phyloP scores from a whole-genome alignment of 2,888 invertebrate genomes.

The Ferdinandea cuprea region DNA sequence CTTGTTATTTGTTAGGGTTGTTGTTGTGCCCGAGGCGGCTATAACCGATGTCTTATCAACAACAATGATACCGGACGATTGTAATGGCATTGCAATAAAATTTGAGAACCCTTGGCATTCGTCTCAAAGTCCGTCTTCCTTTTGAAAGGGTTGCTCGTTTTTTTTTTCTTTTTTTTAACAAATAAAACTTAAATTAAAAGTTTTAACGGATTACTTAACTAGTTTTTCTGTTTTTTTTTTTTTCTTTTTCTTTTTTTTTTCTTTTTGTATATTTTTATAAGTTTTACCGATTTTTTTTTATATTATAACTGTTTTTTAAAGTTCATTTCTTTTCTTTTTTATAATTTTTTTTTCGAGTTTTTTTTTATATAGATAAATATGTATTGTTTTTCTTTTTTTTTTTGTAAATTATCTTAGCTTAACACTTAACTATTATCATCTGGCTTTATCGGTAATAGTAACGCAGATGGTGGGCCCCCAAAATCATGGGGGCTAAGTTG shows the following conservation, averaged over 20 bases:
- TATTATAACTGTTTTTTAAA: slow-evolving; percentile 53
- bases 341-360: slow-evolving; percentile 23
- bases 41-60: slow-evolving; percentile 78
- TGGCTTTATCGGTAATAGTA: slow-evolving; percentile 73
- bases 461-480: slow-evolving; percentile 81
- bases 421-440: slow-evolving; percentile 79
- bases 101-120: slow-evolving; percentile 44
- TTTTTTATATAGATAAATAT: slow-evolving; percentile 23
- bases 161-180: no score
- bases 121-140: slow-evolving; percentile 14
- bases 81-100: slow-evolving; percentile 78
- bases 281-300: slow-evolving; percentile 52
- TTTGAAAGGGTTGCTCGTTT: neutral
- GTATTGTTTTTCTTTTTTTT: slow-evolving; percentile 30
- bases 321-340: slow-evolving; percentile 61
- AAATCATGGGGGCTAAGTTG: slow-evolving; percentile 82
- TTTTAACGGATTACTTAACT: slow-evolving; percentile 5
- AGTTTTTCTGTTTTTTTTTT: slow-evolving; percentile 28
- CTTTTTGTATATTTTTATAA: slow-evolving; percentile 33
- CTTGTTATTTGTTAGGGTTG: slow-evolving; percentile 70
- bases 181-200: slow-evolving; percentile 49
- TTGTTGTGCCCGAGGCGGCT: slow-evolving; percentile 74
- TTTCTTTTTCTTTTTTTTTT: slow-evolving; percentile 35
- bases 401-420: slow-evolving; percentile 27
- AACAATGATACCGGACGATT: slow-evolving; percentile 80